These are phyloP conservation scores for Drosophila watanabei DNA, from an alignment of 1,140 invertebrate species.

Conservation along the genomic window DNA sequence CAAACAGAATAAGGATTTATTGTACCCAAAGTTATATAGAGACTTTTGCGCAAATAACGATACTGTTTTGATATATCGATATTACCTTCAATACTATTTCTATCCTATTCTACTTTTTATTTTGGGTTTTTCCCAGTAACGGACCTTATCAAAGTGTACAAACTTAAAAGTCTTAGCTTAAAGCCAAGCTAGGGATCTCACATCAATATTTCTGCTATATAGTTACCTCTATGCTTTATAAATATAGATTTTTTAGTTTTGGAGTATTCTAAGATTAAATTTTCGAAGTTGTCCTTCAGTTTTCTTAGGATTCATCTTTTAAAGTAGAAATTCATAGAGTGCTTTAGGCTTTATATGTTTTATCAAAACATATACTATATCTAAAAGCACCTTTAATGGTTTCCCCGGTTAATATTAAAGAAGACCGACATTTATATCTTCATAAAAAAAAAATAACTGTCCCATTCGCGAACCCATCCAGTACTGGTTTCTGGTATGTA, in stretches of 20 bases:
- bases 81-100: background rate
- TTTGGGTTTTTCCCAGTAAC: background rate
- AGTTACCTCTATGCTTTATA: background rate
- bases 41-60: background rate
- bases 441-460: background rate
- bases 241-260: background rate
- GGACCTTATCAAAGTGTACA: background rate
- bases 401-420: background rate
- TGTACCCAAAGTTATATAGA: background rate
- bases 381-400: background rate
- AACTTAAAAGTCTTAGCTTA: background rate
- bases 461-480: background rate
- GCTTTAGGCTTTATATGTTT: background rate
- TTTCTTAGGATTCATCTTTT: too few species aligned
- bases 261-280: background rate
- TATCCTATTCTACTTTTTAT: background rate
- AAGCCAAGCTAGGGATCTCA: background rate
- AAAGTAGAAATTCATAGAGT: background rate
- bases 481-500: slow-evolving; percentile 11
- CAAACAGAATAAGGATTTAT: background rate
- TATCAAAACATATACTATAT: background rate
- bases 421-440: background rate
- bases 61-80: background rate
- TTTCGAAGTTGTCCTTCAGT: background rate
- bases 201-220: background rate